These are phyloP conservation scores for Morpho achilles DNA, from an alignment of 2,888 invertebrate genomes.

Conservation along the genomic window DNA sequence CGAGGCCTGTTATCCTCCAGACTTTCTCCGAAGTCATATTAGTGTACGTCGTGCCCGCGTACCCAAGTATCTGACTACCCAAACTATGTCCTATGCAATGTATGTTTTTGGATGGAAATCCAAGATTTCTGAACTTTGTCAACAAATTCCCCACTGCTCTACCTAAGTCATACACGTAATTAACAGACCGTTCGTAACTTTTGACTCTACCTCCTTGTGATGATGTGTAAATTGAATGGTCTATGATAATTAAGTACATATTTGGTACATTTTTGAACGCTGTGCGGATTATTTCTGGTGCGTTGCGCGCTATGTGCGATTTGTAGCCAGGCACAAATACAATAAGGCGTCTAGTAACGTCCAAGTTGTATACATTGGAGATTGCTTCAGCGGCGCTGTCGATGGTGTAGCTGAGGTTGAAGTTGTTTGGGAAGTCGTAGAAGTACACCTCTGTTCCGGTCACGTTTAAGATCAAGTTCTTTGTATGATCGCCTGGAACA, in stretches of 20 bases:
- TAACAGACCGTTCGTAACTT: conserved; percentile 64
- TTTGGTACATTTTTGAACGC: conserved; percentile 57
- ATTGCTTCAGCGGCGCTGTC: conserved; percentile 49
- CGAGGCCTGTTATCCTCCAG: conserved; percentile 59
- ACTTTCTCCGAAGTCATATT: conserved; percentile 54
- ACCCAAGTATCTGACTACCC: conserved; percentile 62
- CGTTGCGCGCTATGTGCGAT: conserved; percentile 56
- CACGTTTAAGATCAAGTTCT: conserved; percentile 47
- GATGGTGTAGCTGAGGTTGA: conserved; percentile 51
- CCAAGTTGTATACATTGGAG: conserved; percentile 50
- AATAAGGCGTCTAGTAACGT: conserved; percentile 52
- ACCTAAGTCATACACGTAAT: conserved; percentile 55
- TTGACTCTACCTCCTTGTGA: conserved; percentile 49
- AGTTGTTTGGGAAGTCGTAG: conserved; percentile 66
- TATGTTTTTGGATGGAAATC: conserved; percentile 55
- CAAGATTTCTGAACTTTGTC: conserved; percentile 45
- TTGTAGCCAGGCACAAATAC: conserved; percentile 70
- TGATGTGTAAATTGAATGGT: conserved; percentile 64
- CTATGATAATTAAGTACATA: conserved; percentile 59
- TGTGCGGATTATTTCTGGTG: conserved; percentile 55
- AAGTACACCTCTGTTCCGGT: conserved; percentile 55
- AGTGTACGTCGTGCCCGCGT: conserved; percentile 47
- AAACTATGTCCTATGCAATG: conserved; percentile 66
- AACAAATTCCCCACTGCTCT: conserved; percentile 51
- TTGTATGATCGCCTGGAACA: conserved; percentile 60